Base-by-base conservation (phyloP, 2,888 invertebrate species). In the Campoplex capitator region DNA sequence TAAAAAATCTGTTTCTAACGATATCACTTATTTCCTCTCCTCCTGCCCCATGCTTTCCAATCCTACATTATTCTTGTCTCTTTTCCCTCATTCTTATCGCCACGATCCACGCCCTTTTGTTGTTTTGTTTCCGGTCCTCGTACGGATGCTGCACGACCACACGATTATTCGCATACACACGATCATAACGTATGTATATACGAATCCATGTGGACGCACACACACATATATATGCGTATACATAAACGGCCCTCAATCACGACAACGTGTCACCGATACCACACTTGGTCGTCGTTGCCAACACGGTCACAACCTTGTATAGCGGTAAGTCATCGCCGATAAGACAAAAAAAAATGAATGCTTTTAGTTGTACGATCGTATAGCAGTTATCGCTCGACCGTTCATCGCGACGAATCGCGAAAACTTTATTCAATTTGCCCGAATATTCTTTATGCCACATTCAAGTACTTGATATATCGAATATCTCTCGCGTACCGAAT, bases 81-180 rank as follows among this genome's bases (percentile, higher is more conserved):
- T 76, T 78, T 58, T 73, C 71, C 73, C 51, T 76, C 76, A 70
- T 75, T 58, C 87, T 89, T 88, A 84, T 89, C 88, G 74, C 79
- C 75, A 75, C 58, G 56, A 65, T 83, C 80, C 88, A 83, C 86
- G 83, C 82, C 82, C 86, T 77, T 78, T 86, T 83, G 80, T 85
- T 84, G 78, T 86, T 91, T 88, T 92, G 92, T 92, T 92, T 92
- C 92, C 92, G 92, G 91, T 89, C 84, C 84, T 82, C 84, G 75
- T 88, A 89, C 92, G 92, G 91, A 92, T 91, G 91, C 90, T 91
- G 91, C 89, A 90, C 89, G 87, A 90, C 91, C 91, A 87, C 90
- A 88, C 89, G 88, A 76, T 83, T 80, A 62, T 75, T 73, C 77
- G 58, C 83, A 83, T 81, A 86, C 74, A 80, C 58, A 77, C 87